phyloP scores from a whole-genome alignment of 2,797 vertebrate genomes.

The Carapus acus region DNA sequence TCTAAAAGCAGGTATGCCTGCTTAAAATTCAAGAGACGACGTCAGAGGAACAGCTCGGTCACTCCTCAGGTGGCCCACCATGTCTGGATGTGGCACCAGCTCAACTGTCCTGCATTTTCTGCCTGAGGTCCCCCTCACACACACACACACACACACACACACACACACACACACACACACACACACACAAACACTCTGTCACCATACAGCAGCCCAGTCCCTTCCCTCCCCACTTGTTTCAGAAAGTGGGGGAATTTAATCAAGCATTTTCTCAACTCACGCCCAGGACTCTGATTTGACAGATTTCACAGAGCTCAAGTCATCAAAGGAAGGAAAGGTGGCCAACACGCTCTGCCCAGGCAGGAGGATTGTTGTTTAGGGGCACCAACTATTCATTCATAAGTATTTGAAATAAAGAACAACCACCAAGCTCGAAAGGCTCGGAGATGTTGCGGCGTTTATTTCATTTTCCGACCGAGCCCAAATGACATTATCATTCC shows the following conservation, averaged over 20 bases:
- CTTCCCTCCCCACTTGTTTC: conserved; percentile 21
- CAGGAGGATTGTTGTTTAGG: too few relatives aligned
- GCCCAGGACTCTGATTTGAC: conserved; percentile 23
- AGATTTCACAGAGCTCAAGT: conserved; percentile 13
- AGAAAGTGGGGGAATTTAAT: conserved; percentile 44
- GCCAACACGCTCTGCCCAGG: too few relatives aligned
- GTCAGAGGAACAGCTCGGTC: conserved; percentile 54
- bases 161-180: too few relatives aligned
- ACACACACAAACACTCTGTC: conserved; percentile 18
- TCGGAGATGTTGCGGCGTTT: not conserved
- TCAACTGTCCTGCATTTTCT: conserved; percentile 57
- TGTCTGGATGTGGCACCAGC: conserved; percentile 53
- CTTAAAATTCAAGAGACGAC: conserved; percentile 47
- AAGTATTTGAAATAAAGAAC: conserved; percentile 1
- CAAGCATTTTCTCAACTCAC: conserved; percentile 27
- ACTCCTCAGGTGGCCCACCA: conserved; percentile 67
- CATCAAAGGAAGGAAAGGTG: not conserved
- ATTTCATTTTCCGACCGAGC: not conserved
- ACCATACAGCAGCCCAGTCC: conserved; percentile 39
- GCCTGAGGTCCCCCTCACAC: conserved; percentile 37
- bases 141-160: conserved; percentile 15
- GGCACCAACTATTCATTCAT: not conserved
- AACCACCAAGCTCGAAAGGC: conserved; percentile 7
- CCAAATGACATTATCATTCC: conserved; percentile 11
- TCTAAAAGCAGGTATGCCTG: conserved; percentile 45